phyloP scores from a whole-genome alignment of 1,140 invertebrate genomes.

The Telenomus remus region DNA sequence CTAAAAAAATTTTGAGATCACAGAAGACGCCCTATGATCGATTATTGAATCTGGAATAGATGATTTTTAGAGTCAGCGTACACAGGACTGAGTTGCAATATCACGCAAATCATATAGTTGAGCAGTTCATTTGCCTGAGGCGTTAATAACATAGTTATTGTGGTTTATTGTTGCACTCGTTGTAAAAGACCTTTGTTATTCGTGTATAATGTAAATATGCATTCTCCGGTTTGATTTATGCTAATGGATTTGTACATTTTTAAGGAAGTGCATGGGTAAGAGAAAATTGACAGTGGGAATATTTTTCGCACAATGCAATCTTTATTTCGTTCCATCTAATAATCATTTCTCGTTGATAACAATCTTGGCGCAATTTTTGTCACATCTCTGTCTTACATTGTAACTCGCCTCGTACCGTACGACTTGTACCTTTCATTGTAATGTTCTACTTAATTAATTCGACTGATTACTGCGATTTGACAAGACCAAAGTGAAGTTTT shows the following conservation, averaged over 20 bases:
- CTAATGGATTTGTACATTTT: constrained; percentile 32
- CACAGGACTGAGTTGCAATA: constrained; percentile 13
- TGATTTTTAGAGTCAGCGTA: too few relatives aligned
- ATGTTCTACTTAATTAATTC: too few relatives aligned
- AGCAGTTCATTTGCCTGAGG: constrained; percentile 22
- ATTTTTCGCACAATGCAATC: not conserved
- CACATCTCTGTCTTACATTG: too few relatives aligned
- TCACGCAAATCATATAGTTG: constrained; percentile 15
- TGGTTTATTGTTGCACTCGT: constrained; percentile 32
- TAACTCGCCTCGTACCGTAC: too few relatives aligned
- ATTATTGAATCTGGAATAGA: too few relatives aligned
- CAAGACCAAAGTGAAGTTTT: too few relatives aligned
- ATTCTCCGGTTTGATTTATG: constrained; percentile 39
- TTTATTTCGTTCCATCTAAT: not conserved
- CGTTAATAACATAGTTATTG: constrained; percentile 29
- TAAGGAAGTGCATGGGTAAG: constrained; percentile 2
- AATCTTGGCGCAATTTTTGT: too few relatives aligned
- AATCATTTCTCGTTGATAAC: constrained; percentile 1
- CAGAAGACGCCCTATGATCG: too few relatives aligned
- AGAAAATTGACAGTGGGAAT: constrained; percentile 11
- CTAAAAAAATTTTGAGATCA: too few relatives aligned
- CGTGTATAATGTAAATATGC: constrained; percentile 20
- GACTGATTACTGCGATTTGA: too few relatives aligned
- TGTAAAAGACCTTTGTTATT: constrained; percentile 34
- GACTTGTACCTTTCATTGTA: too few relatives aligned